A percentile compares a stretch with the other conserved stretches of the same genome.
phyloP scores from a whole-genome alignment of 2,888 invertebrate species.

The Cenopis cana region DNA sequence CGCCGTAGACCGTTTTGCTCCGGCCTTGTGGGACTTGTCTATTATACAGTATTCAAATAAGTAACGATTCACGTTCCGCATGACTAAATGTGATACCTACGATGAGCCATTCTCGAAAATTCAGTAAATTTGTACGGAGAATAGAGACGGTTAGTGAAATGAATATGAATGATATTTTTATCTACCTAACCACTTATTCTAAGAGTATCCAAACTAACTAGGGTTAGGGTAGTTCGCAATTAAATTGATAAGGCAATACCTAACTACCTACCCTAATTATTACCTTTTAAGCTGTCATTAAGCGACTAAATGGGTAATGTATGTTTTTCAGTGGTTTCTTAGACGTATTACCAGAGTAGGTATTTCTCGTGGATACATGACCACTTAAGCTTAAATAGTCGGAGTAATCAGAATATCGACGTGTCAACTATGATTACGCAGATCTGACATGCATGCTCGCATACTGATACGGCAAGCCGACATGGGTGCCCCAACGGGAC shows the following conservation, averaged over 20 bases:
- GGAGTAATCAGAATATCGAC: constrained; percentile 30
- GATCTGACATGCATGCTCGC: constrained; percentile 28
- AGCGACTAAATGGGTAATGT: constrained; percentile 2
- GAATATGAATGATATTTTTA: background rate
- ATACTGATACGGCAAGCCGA: constrained; percentile 29
- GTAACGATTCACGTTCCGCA: constrained; percentile 27
- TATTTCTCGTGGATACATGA: constrained; percentile 26
- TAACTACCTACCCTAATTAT: too few relatives aligned
- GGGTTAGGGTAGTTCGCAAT: too few relatives aligned
- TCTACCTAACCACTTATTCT: background rate
- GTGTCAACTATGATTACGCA: constrained; percentile 22
- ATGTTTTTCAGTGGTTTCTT: constrained; percentile 27
- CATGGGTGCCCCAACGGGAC: constrained; percentile 25
- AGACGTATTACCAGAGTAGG: background rate
- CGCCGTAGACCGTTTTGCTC: constrained; percentile 21
- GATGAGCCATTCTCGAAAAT: constrained; percentile 15
- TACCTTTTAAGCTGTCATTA: background rate
- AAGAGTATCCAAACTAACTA: too few relatives aligned
- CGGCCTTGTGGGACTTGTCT: constrained; percentile 32
- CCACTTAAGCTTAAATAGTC: constrained; percentile 32
- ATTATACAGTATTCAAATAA: constrained; percentile 26
- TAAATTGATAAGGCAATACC: too few relatives aligned
- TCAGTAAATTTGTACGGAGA: background rate
- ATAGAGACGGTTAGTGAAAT: background rate
- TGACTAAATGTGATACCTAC: constrained; percentile 15